These are phyloP conservation scores for Drosophila sordidapex DNA, from an alignment of 2,888 invertebrate species.

Conservation along the genomic window DNA sequence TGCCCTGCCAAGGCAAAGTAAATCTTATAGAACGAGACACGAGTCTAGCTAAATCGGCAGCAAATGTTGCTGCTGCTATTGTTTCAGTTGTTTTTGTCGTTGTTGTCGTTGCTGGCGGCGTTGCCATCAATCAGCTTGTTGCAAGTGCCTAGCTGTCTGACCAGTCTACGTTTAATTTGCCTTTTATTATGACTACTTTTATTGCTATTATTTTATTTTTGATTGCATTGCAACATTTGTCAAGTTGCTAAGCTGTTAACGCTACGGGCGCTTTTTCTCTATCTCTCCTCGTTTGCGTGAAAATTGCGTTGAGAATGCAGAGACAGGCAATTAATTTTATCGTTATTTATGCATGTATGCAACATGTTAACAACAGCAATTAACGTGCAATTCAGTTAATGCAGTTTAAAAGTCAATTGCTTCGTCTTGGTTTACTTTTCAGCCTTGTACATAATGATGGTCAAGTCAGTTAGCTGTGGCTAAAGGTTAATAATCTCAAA, in stretches of 20 bases:
- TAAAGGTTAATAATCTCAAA: slow-evolving; percentile 10
- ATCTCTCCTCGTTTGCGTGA: slow-evolving; percentile 32
- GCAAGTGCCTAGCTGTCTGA: slow-evolving; percentile 37
- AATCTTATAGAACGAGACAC: slow-evolving; percentile 11
- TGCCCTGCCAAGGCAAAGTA: slow-evolving; percentile 26
- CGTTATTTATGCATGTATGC: slow-evolving; percentile 61
- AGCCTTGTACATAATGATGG: slow-evolving; percentile 11
- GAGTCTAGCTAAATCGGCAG: slow-evolving; percentile 40
- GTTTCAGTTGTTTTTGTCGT: slow-evolving; percentile 9
- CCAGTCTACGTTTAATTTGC: slow-evolving; percentile 44
- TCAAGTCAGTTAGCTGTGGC: slow-evolving; percentile 4
- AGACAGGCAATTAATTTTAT: slow-evolving; percentile 72
- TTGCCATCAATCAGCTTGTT: slow-evolving; percentile 66
- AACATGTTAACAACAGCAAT: slow-evolving; percentile 29
- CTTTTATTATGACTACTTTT: slow-evolving; percentile 63
- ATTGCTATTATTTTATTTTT: slow-evolving; percentile 41
- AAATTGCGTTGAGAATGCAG: slow-evolving; percentile 70
- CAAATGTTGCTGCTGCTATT: slow-evolving; percentile 34
- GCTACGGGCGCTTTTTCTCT: slow-evolving; percentile 38
- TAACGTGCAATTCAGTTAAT: slow-evolving; percentile 49
- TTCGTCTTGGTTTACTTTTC: slow-evolving; percentile 71
- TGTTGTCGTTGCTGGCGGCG: slow-evolving; percentile 54
- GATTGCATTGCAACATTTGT: slow-evolving; percentile 56
- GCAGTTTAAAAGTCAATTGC: slow-evolving; percentile 74
- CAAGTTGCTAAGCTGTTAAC: slow-evolving; percentile 50